A percentile compares a stretch with the other conserved stretches of the same genome.
These are phyloP conservation scores for Platyrinchus mystaceus DNA, from an alignment of 2,797 vertebrate species.

Conservation along the genomic window DNA sequence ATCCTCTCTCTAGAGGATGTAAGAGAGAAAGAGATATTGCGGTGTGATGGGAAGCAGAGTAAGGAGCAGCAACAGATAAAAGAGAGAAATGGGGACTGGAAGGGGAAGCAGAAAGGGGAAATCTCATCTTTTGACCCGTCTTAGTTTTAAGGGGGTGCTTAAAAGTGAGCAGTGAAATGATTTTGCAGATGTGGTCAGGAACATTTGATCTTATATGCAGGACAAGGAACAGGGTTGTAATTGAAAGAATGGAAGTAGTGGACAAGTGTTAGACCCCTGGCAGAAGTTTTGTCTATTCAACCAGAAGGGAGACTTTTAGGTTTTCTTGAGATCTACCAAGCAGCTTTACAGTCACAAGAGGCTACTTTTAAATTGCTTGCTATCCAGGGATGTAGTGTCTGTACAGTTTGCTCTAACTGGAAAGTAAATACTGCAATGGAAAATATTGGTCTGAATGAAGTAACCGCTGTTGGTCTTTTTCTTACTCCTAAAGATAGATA, in stretches of 20 bases:
- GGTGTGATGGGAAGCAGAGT: background rate
- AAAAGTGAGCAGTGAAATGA: background rate
- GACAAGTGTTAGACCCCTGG: background rate
- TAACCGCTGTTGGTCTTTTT: background rate
- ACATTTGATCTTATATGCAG: background rate
- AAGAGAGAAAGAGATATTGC: background rate
- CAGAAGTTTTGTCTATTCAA: background rate
- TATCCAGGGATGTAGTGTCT: background rate
- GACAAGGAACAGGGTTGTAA: background rate
- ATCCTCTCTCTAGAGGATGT: background rate
- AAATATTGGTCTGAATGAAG: background rate
- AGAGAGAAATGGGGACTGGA: background rate
- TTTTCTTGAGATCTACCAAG: background rate
- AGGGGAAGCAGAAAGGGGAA: background rate
- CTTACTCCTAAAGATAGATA: background rate
- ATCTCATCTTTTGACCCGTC: background rate
- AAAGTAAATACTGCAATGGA: background rate
- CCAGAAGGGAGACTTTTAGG: background rate
- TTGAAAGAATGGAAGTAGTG: background rate
- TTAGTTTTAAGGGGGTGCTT: background rate
- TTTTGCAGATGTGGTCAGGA: background rate
- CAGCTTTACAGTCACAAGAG: background rate
- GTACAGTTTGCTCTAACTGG: background rate
- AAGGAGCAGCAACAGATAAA: background rate
- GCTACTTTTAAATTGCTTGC: background rate